phyloP scores from a whole-genome alignment of 2,797 vertebrate genomes.

The Periparus ater region DNA sequence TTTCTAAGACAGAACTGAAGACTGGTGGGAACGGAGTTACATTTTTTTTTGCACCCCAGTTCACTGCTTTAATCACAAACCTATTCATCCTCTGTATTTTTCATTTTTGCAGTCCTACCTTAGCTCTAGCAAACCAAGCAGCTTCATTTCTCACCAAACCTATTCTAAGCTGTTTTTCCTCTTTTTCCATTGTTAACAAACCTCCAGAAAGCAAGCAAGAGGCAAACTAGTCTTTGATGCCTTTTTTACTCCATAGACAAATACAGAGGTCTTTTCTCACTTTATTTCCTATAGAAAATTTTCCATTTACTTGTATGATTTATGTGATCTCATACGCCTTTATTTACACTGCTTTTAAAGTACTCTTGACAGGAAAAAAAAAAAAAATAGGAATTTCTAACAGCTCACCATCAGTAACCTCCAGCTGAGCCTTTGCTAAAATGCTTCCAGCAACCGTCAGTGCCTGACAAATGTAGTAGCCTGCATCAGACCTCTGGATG shows the following conservation, averaged over 20 bases:
- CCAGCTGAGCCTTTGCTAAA: slow-evolving; percentile 97
- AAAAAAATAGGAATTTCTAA: not conserved
- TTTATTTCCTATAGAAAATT: not conserved
- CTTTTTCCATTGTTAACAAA: not conserved
- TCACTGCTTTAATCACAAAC: not conserved
- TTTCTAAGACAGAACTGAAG: not conserved
- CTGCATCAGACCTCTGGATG: slow-evolving; percentile 92
- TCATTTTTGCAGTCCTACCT: not conserved
- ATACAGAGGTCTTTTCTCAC: not conserved
- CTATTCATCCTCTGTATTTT: not conserved
- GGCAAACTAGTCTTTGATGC: not conserved
- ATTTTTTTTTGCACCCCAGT: not conserved
- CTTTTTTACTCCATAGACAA: not conserved
- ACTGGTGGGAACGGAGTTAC: not conserved
- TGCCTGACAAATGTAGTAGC: slow-evolving; percentile 98
- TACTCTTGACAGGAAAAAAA: not conserved
- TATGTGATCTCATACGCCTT: not conserved
- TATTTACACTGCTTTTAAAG: not conserved
- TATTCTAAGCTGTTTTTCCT: not conserved
- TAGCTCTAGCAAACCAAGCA: not conserved
- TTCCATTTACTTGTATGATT: not conserved
- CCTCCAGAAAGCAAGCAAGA: not conserved
- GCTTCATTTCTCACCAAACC: not conserved
- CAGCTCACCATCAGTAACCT: slow-evolving; percentile 96
- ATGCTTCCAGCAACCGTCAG: slow-evolving; percentile 98